Conservation (phyloP, 2,797 vertebrate genomes). For the Tadarida brasiliensis region DNA sequence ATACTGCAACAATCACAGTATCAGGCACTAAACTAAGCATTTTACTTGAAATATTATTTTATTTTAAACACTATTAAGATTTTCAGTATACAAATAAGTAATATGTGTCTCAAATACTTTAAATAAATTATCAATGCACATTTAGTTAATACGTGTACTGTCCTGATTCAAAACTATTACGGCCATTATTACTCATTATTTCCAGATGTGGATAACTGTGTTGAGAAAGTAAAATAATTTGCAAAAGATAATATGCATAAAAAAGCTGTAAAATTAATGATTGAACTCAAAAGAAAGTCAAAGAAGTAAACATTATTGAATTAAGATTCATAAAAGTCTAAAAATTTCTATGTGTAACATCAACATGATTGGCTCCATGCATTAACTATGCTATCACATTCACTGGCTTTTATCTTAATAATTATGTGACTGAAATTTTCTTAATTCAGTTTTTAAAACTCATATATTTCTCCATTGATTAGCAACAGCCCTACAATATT, state of each 20-base stretch:
- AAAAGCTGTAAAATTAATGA: not conserved
- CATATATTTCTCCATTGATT: not conserved
- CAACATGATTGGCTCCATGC: not conserved
- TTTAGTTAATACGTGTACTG: not conserved
- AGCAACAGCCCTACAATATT: not conserved
- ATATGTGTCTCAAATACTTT: not conserved
- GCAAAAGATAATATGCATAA: not conserved
- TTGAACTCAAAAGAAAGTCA: conserved; percentile 35
- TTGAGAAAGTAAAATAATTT: not conserved
- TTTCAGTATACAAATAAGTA: not conserved
- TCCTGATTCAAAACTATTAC: not conserved
- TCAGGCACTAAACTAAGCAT: not conserved
- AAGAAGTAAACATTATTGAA: not conserved
- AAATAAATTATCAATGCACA: not conserved
- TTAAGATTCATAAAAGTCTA: not conserved
- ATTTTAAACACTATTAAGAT: not conserved
- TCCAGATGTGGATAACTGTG: not conserved
- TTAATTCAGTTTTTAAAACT: not conserved
- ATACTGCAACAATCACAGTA: not conserved
- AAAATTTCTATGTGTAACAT: not conserved
- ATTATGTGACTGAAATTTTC: not conserved
- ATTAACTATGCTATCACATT: not conserved
- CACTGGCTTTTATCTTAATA: not conserved
- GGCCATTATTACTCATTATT: not conserved
- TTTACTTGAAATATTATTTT: not conserved